Evolutionary conservation across 2,888 invertebrate species (phyloP).

Genomic region (Meghimatium bilineatum): DNA sequence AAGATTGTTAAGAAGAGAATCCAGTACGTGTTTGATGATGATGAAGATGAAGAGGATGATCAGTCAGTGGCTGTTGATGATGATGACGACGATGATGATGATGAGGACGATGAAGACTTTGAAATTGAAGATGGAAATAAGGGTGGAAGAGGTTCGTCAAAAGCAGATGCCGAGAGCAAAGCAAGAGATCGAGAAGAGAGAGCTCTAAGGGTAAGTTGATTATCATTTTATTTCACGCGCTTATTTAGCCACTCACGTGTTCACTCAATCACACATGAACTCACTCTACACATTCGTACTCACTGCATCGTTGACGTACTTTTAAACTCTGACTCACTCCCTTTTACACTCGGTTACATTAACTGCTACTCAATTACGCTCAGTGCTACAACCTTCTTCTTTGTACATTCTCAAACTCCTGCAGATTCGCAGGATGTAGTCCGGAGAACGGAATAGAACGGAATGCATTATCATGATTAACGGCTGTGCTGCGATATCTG

Average conservation of each 20-base stretch:
- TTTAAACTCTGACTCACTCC: no score
- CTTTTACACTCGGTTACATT: neutral
- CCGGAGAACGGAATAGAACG: no score
- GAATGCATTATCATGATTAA: no score
- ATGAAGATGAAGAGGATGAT: conserved; percentile 37
- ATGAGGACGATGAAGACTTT: conserved; percentile 33
- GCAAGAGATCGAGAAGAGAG: conserved; percentile 41
- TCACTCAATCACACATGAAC: neutral
- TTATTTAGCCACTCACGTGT: neutral
- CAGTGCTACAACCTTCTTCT: no score
- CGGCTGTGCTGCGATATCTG: no score
- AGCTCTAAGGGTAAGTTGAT: conserved; percentile 37
- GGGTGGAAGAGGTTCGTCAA: neutral
- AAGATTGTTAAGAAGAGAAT: conserved; percentile 34
- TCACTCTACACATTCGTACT: neutral
- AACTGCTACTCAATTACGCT: neutral
- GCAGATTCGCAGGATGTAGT: no score
- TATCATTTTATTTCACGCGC: neutral
- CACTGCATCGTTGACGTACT: no score
- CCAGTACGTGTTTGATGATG: conserved; percentile 38
- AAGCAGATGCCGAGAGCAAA: conserved; percentile 37
- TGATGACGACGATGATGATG: conserved; percentile 22
- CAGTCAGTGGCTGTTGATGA: neutral
- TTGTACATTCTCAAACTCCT: no score
- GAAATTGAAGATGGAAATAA: conserved; percentile 22